Conservation (phyloP, 2,888 invertebrate genomes). For the Drosophila peninsularis region DNA sequence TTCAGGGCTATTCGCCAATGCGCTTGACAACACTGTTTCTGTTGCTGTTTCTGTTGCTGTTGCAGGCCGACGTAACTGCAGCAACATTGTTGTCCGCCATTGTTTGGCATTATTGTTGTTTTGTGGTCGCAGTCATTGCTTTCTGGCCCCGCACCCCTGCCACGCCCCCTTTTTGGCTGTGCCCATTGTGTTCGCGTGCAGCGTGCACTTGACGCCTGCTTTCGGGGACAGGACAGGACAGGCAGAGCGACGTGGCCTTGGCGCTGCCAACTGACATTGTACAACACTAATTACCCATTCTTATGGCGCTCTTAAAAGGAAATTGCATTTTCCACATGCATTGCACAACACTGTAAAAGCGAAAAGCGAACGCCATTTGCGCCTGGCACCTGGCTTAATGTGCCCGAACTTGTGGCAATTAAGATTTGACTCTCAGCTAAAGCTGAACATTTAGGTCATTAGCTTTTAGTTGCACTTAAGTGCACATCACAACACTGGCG, state of each 20-base stretch:
- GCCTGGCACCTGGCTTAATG: background rate
- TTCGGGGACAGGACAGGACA: conserved; percentile 31
- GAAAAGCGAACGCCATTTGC: background rate
- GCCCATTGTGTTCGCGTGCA: conserved; percentile 10
- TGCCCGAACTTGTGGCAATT: conserved; percentile 1
- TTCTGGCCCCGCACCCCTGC: background rate
- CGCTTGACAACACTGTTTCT: conserved; percentile 54
- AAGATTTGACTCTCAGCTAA: background rate
- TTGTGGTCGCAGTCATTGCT: conserved; percentile 31
- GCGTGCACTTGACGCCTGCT: conserved; percentile 35
- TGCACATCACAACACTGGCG: conserved; percentile 26
- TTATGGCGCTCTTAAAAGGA: conserved; percentile 30
- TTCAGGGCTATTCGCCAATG: conserved; percentile 29
- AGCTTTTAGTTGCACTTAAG: conserved; percentile 5
- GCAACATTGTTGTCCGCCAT: conserved; percentile 45
- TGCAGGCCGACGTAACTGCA: conserved; percentile 42
- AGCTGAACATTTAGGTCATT: background rate
- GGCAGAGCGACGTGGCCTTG: conserved; percentile 30
- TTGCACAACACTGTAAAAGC: conserved; percentile 20
- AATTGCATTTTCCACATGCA: conserved; percentile 23
- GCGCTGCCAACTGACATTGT: conserved; percentile 31
- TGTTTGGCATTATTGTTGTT: conserved; percentile 47
- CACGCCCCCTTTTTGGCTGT: background rate
- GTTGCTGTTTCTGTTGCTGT: conserved; percentile 30
- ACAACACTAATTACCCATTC: conserved; percentile 56